These are phyloP conservation scores for Pentalonia nigronervosa DNA, from an alignment of 1,140 invertebrate species.

Conservation along the genomic window DNA sequence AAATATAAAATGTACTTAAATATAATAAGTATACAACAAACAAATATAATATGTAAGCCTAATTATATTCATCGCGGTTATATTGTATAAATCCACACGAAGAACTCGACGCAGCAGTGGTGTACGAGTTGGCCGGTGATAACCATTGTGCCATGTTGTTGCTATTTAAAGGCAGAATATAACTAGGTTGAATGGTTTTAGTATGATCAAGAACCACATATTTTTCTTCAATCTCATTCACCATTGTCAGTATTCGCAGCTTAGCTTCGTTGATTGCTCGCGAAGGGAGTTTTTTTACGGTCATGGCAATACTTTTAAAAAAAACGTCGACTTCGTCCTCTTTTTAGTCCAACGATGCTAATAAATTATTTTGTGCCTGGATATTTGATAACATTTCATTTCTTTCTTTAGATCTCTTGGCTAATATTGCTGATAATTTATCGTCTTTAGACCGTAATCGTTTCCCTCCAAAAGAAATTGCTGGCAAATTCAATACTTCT, in stretches of 20 bases:
- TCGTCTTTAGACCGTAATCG: neutral
- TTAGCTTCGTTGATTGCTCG: neutral
- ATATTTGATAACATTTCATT: neutral
- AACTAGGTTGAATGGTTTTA: neutral
- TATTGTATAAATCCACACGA: no score
- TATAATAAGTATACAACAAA: no score
- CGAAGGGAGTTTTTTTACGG: neutral
- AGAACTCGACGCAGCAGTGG: neutral
- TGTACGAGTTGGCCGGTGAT: neutral
- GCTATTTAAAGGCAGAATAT: neutral
- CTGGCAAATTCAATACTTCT: neutral
- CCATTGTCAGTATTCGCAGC: neutral
- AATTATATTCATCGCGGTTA: no score
- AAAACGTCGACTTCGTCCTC: neutral
- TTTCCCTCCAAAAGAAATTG: neutral
- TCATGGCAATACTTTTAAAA: constrained; percentile 19
- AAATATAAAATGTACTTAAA: no score
- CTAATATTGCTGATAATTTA: neutral
- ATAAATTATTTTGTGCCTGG: neutral
- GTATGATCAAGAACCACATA: neutral
- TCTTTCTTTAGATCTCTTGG: neutral
- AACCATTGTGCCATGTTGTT: neutral
- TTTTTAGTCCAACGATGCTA: neutral
- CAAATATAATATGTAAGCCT: no score
- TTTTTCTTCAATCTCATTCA: neutral